Evolutionary conservation across 2,888 invertebrate species (phyloP).

Genomic region (Monochamus alternatus): DNA sequence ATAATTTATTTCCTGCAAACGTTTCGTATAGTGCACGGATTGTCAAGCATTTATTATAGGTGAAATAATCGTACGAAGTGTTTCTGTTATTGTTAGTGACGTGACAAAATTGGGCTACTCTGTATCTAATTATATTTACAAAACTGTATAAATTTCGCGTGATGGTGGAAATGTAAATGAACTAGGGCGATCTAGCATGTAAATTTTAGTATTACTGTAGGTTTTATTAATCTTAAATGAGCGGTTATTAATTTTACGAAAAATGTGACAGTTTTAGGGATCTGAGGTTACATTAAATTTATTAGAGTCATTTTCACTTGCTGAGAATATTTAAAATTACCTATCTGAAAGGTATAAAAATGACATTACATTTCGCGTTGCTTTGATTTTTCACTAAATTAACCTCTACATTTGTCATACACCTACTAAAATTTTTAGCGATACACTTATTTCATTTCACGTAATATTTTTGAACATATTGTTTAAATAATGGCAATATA

Average conservation of each 20-base stretch:
- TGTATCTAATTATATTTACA: conserved; percentile 23
- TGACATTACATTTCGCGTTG: too few relatives aligned
- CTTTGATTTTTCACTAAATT: too few relatives aligned
- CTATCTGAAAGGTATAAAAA: too few relatives aligned
- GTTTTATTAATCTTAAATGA: conserved; percentile 33
- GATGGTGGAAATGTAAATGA: conserved; percentile 36
- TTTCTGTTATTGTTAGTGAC: conserved; percentile 3
- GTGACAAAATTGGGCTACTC: neutral
- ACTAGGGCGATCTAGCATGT: conserved; percentile 31
- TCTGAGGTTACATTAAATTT: neutral
- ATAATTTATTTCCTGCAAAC: neutral
- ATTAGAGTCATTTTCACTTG: too few relatives aligned
- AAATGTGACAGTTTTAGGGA: conserved; percentile 19
- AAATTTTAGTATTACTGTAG: conserved; percentile 31
- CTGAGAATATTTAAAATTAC: too few relatives aligned
- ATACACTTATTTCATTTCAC: too few relatives aligned
- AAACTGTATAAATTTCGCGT: conserved; percentile 34
- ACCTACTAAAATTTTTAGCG: too few relatives aligned
- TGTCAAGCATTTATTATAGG: neutral
- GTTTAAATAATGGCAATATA: too few relatives aligned
- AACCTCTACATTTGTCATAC: too few relatives aligned
- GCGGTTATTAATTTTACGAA: conserved; percentile 21
- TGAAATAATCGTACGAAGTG: neutral
- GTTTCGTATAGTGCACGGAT: neutral
- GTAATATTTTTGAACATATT: too few relatives aligned